A percentile compares a stretch with the other conserved stretches of the same genome.
Evolutionary conservation across 2,888 invertebrate genomes (phyloP).

Genomic region (Malthinus seriepunctatus): DNA sequence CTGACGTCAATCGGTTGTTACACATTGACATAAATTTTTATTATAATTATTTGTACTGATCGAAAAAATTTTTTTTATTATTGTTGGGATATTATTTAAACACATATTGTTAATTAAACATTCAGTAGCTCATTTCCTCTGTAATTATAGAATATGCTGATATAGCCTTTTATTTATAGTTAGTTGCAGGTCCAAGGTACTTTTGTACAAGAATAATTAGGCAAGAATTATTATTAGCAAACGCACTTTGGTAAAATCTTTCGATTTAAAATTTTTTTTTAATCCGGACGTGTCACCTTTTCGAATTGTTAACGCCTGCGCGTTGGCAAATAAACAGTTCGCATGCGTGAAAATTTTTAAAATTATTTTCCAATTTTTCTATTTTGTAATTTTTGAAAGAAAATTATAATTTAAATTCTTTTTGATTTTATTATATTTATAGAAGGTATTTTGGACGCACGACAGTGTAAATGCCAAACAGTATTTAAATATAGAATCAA

Average conservation of each 20-base stretch:
- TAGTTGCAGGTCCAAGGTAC: slow-evolving; percentile 3
- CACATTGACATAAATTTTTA: not conserved
- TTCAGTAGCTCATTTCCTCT: slow-evolving; percentile 1
- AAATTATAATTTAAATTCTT: not conserved
- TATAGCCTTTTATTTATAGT: slow-evolving; percentile 3
- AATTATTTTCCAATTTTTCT: not conserved
- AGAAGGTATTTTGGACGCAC: slow-evolving; percentile 5
- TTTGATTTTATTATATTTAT: slow-evolving; percentile 4
- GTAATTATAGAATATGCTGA: slow-evolving; percentile 2
- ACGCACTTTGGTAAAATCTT: not conserved
- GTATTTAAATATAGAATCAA: slow-evolving; percentile 2
- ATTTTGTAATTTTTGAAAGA: not conserved
- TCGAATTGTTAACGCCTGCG: too few species aligned
- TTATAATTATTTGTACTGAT: not conserved
- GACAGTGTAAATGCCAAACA: slow-evolving; percentile 1
- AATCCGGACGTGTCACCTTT: too few species aligned
- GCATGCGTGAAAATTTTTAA: not conserved
- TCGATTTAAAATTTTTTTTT: too few species aligned
- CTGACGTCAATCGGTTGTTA: slow-evolving; percentile 1
- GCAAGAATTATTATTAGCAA: not conserved
- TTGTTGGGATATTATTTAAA: not conserved
- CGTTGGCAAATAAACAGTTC: too few species aligned
- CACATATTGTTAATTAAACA: slow-evolving; percentile 4
- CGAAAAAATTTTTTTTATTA: not conserved
- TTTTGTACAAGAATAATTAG: not conserved